Conservation (phyloP, 2,888 invertebrate species). For the Trissoscelio sp. region DNA sequence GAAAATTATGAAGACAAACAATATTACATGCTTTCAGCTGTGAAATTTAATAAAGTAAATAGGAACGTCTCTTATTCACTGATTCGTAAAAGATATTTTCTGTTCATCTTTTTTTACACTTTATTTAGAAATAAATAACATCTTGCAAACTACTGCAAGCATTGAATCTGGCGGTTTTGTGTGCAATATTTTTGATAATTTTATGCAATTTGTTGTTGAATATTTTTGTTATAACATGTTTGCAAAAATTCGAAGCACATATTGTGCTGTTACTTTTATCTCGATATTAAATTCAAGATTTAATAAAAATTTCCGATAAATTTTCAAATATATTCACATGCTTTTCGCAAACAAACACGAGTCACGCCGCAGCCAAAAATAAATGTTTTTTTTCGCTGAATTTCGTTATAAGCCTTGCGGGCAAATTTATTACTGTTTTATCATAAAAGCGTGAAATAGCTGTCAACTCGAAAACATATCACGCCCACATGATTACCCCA, state of each 20-base stretch:
- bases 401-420: too few species aligned
- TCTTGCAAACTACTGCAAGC: background rate
- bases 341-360: background rate
- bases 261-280: background rate
- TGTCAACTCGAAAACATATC: slow-evolving; percentile 28
- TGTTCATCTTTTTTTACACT: slow-evolving; percentile 2
- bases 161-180: background rate
- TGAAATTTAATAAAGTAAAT: slow-evolving; percentile 33
- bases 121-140: slow-evolving; percentile 18
- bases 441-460: slow-evolving; percentile 22
- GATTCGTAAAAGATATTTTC: slow-evolving; percentile 20
- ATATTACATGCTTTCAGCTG: background rate
- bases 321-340: background rate
- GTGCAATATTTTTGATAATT: slow-evolving; percentile 7
- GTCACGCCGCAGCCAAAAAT: too few species aligned
- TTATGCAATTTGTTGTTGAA: background rate
- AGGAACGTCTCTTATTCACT: slow-evolving; percentile 11
- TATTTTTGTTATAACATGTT: slow-evolving; percentile 14
- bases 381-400: too few species aligned
- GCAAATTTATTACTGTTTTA: background rate
- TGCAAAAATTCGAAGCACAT: background rate
- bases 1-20: background rate
- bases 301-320: background rate
- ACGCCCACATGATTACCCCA: slow-evolving; percentile 24
- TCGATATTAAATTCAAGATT: background rate